Evolutionary conservation across 1,140 invertebrate genomes (phyloP), one percentile per base, ranked within the genome.

Genomic region (Procambarus clarkii): DNA sequence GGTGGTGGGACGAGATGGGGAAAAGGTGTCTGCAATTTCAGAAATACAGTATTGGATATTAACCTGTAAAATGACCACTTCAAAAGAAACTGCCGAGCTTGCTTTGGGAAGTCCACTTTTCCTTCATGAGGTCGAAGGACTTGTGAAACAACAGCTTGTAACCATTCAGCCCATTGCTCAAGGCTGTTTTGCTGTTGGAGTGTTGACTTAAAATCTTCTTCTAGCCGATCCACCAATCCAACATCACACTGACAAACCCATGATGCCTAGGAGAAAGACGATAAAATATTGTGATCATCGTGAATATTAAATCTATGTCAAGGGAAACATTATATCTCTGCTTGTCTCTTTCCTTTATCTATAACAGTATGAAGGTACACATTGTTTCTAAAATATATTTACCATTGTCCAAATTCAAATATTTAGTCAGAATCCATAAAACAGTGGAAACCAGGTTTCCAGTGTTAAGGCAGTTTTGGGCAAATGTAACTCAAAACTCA

Each of bases 1-100:
- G 64, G n/a, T 77, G 8, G 34, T 34, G 34, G 34, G 34, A 34
- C 34, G 34, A 34, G 34, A 34, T 34, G 34, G 34, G 34, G 34
- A 34, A 34, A 34, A 34, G 34, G 34, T 34, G 34, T 34, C 34
- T 34, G 34, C 34, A 34, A 34, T 34, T 34, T 34, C 34, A 86
- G 34, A 34, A 34, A 34, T 34, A 34, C 34, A 34, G 34, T 34
- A 34, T 34, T 34, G 34, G n/a, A 60, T 15, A 71, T 86, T 64
- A 95, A 97, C 96, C 98, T 98, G 95, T 99, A 99, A 96, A 99
- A 99, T 89, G 98, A 99, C 99, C 99, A 99, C 95, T 99, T 99
- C 60, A 99, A 96, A 88, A 99, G 95, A 95, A 99, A 99, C 94
- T 99, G 97, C 50, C 98, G 96, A 18, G 97, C 98, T 92, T 98